Evolutionary conservation across 2,113 vertebrate genomes (phyloP), one percentile per base, ranked within the genome.

Genomic region (Corythoichthys intestinalis): DNA sequence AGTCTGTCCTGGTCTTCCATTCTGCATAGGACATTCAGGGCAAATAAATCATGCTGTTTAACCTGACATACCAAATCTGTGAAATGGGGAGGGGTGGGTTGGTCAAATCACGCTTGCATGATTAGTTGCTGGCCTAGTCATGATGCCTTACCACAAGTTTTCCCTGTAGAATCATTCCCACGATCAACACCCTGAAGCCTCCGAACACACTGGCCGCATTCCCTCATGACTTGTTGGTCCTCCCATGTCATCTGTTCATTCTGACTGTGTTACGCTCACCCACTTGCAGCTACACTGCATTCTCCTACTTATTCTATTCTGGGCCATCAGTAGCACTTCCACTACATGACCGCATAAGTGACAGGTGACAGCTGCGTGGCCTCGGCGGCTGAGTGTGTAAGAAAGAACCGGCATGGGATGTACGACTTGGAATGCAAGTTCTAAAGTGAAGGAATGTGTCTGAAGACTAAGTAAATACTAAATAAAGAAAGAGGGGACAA

Each of bases 1-100:
- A 93, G 78, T 74, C 92, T 79, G 73, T 93, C 92, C 66, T 90
- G 90, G 20, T 92, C 90, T 38, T 90, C 88, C 92, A 93, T 93
- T 83, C 92, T 93, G 73, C n/a, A 47, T 41, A 15, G 11, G 48
- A 68, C 38, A 48, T 48, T 35, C 34, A 38, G 14, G 2, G 17
- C 13, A 41, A 37, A 37, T 44, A 44, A 7, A 44, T 44, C 41
- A 44, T 44, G 41, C 41, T 1, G 41, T 44, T 44, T 44, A 44
- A 44, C 41, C 41, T 44, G 41, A 8, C 41, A 44, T 44, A 44
- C 41, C 41, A 28, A 28, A 28, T 28, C 20, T 28, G 20, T 28
- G 20, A 28, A 28, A 28, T 28, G 20, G 20, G 20, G 20, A 28
- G 20, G 20, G 20, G 20, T 28, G 20, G 20, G 20, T 28, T 28